These are phyloP conservation scores for Holocentrus rufus DNA, from an alignment of 2,797 vertebrate species.

Conservation along the genomic window DNA sequence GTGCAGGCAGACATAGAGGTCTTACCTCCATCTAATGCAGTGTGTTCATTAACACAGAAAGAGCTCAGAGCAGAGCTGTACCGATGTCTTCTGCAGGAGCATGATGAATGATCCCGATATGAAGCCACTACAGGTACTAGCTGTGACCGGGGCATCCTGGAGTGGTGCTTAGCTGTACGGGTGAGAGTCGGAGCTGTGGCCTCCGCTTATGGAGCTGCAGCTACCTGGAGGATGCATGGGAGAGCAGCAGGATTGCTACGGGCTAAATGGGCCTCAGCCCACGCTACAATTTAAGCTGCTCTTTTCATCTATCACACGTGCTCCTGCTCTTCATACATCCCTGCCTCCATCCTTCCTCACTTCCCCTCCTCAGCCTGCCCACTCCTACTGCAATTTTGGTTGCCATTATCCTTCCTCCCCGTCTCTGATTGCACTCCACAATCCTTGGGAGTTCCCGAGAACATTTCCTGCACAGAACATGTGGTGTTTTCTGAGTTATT, in stretches of 20 bases:
- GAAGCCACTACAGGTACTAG: conserved; percentile 43
- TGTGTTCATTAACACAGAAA: conserved; percentile 49
- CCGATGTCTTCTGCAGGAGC: conserved; percentile 36
- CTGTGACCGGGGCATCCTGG: conserved; percentile 5
- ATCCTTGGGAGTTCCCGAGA: not conserved
- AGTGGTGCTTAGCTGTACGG: conserved; percentile 38
- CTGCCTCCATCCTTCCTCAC: not conserved
- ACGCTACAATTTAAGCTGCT: conserved; percentile 34
- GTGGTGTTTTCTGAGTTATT: not conserved
- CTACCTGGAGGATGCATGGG: conserved; percentile 27
- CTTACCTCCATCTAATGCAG: conserved; percentile 19
- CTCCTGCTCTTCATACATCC: conserved; percentile 22
- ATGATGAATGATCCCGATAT: not conserved
- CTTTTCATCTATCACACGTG: conserved; percentile 27
- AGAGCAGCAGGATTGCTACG: conserved; percentile 30
- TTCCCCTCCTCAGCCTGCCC: not conserved
- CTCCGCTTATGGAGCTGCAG: conserved; percentile 29
- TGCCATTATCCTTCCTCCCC: not conserved
- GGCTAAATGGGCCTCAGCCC: conserved; percentile 19
- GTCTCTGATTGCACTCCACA: not conserved
- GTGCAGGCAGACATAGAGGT: conserved; percentile 36
- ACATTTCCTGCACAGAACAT: not conserved
- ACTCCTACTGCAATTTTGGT: not conserved
- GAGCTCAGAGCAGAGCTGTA: conserved; percentile 25
- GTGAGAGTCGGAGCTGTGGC: conserved; percentile 43